Evolutionary conservation across 2,797 vertebrate species (phyloP).

Genomic region (Numenius phaeopus): DNA sequence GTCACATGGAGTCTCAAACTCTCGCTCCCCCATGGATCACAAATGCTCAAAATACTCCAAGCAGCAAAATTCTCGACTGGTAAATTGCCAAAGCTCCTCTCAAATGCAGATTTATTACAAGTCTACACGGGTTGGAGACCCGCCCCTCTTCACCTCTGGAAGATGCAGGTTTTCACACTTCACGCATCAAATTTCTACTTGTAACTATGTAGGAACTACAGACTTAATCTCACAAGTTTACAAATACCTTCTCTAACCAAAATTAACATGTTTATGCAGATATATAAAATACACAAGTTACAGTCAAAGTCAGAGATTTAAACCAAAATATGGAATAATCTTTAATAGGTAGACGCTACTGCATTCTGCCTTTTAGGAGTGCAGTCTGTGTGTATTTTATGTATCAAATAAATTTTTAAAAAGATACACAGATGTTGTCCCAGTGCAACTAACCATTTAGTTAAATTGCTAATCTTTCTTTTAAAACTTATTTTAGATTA

Average conservation of each 20-base stretch:
- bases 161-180: background rate
- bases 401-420: background rate
- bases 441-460: background rate
- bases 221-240: background rate
- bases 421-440: background rate
- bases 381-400: background rate
- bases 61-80: background rate
- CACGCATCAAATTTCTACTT: fast-evolving
- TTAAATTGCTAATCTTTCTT: slow-evolving; percentile 28
- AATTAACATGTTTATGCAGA: background rate
- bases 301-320: background rate
- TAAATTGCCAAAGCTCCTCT: background rate
- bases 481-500: slow-evolving; percentile 34
- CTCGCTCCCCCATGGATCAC: background rate
- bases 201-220: background rate
- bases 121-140: background rate
- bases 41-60: background rate
- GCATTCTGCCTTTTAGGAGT: background rate
- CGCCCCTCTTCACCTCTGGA: background rate
- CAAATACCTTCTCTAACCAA: background rate
- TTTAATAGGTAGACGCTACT: background rate
- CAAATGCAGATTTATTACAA: background rate
- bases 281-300: background rate
- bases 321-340: background rate
- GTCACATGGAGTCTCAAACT: background rate